Conservation (phyloP, 2,888 invertebrate species). For the Plagodis dolabraria region DNA sequence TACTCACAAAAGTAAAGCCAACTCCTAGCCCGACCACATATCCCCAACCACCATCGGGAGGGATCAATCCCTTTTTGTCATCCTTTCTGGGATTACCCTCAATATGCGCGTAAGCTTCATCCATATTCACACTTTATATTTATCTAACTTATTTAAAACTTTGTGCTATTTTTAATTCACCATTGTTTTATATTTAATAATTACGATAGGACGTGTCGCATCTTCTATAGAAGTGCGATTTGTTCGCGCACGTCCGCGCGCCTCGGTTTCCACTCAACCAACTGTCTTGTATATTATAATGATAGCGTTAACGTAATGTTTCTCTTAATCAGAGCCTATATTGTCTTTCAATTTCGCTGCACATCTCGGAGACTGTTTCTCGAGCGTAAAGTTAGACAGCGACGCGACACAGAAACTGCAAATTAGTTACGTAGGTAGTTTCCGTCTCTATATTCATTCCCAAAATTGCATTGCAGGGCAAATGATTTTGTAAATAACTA, state of each 20-base stretch:
- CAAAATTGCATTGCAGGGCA: no score
- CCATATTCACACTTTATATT: slow-evolving; percentile 51
- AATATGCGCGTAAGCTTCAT: slow-evolving; percentile 77
- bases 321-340: slow-evolving; percentile 19
- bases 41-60: slow-evolving; percentile 93
- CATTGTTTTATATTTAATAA: slow-evolving; percentile 11
- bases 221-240: slow-evolving; percentile 22
- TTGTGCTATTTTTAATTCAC: slow-evolving; percentile 17
- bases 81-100: slow-evolving; percentile 46
- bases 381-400: no score
- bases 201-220: slow-evolving; percentile 10
- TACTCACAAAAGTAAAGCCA: slow-evolving; percentile 90
- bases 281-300: slow-evolving; percentile 32
- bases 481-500: no score
- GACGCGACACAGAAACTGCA: no score
- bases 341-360: slow-evolving; percentile 2
- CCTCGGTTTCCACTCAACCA: slow-evolving; percentile 44
- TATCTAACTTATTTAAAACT: slow-evolving; percentile 4
- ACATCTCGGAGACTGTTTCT: not conserved
- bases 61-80: slow-evolving; percentile 53
- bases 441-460: no score
- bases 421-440: no score
- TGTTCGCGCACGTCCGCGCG: slow-evolving; percentile 50
- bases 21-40: slow-evolving; percentile 90
- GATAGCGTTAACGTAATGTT: slow-evolving; percentile 13